Base-by-base conservation (phyloP, 2,113 vertebrate species). In the Neopipo cinnamomea region DNA sequence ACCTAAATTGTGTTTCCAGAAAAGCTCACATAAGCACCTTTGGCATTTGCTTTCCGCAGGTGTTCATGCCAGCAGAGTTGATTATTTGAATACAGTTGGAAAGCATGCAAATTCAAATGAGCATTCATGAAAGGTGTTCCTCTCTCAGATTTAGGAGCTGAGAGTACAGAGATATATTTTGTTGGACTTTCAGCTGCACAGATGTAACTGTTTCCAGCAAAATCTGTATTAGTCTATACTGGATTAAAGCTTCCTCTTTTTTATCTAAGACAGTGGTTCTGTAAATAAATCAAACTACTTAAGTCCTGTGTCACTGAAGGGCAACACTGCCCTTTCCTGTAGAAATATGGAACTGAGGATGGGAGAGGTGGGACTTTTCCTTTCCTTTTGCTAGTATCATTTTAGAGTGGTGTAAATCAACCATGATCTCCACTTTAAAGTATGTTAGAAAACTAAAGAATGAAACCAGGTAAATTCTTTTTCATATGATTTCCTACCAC, bases 1-100 rank as follows among this genome's bases (percentile, higher is more conserved):
- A 73, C 71, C 73, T 82, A 79, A 87, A 63, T 27, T 83, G 2
- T 77, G 22, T 44, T 93, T 93, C 24, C 56, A 89, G 56, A 81
- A 67, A 75, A 85, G 30, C 27, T 82, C 12, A 22, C 19, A 30
- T 75, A 73, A 89, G 49, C 62, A 91, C 42, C 66, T 91, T 82
- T 85, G 70, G 85, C 31, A 33, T 94, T 85, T 94, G n/a, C 47
- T 89, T 91, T 91, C 82, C 50, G 19, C 8, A 61, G 59, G 42
- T 23, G 30, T 37, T 85, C 50, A 8, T 76, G 66, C 37, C 58
- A 83, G 14, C 46, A 67, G 28, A 78, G 58, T n/a, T 70, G 59
- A 46, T 91, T 76, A 86, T 93, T 95, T 95, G 50, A 88, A 77
- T 76, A 27, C 27, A 33, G 37, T 47, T 93, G 71, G 81, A 95